A percentile compares a stretch with the other conserved stretches of the same genome.
Conservation (phyloP, 2,113 vertebrate species). For the Sporophila hypoxantha region DNA sequence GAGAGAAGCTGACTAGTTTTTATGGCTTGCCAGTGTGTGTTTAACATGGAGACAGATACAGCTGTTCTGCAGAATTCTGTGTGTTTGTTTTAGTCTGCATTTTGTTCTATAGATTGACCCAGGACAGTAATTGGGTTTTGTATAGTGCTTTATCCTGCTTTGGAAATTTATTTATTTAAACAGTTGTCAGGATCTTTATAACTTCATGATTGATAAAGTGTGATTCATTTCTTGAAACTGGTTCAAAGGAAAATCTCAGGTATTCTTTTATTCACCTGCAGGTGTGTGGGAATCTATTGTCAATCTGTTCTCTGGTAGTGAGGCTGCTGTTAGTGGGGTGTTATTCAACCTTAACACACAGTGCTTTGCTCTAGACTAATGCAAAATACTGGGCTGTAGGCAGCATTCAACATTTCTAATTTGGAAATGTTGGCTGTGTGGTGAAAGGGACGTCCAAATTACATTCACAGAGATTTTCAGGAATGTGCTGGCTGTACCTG, state of each 20-base stretch:
- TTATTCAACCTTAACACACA: neutral
- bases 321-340: neutral
- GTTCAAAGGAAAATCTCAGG: conserved; percentile 23
- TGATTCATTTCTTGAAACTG: conserved; percentile 20
- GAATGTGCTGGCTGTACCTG: neutral
- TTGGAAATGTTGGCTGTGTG: neutral
- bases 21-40: neutral
- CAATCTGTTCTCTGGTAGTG: neutral
- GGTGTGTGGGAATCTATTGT: conserved; percentile 11
- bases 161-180: conserved; percentile 24
- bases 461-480: neutral
- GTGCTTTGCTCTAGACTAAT: neutral
- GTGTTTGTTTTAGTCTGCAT: neutral
- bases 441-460: neutral
- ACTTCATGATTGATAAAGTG: neutral
- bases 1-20: conserved; percentile 13
- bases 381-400: neutral
- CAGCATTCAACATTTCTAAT: neutral
- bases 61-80: neutral
- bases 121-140: conserved; percentile 15
- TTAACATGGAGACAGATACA: neutral
- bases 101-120: neutral
- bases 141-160: neutral
- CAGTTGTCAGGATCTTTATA: neutral
- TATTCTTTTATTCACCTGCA: conserved; percentile 13